Conservation (phyloP, 2,113 vertebrate species). For the Bombycilla garrulus region DNA sequence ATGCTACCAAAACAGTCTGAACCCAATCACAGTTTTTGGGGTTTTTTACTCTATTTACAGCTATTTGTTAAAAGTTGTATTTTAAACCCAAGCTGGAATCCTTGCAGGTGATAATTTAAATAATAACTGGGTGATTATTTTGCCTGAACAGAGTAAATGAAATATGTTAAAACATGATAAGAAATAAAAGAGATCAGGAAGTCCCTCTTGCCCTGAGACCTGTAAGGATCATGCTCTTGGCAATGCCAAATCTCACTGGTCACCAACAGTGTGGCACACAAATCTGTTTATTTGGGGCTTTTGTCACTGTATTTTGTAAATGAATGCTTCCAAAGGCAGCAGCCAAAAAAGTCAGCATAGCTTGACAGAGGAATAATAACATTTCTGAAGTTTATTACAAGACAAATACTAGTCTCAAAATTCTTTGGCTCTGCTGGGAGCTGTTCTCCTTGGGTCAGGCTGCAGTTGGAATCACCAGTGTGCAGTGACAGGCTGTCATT, state of each 20-base stretch:
- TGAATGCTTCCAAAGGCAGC: background rate
- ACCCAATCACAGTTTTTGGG: background rate
- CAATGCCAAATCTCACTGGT: background rate
- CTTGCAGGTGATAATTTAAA: background rate
- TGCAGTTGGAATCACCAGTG: background rate
- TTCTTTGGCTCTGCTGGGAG: background rate
- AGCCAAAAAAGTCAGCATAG: background rate
- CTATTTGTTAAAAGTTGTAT: background rate
- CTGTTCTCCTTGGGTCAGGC: background rate
- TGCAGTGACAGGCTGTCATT: background rate
- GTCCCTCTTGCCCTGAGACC: background rate
- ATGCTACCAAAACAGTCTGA: background rate
- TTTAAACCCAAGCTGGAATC: background rate
- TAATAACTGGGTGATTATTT: too few species aligned
- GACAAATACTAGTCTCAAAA: background rate
- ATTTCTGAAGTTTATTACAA: background rate
- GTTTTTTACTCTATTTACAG: background rate
- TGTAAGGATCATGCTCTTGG: background rate
- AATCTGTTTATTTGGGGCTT: background rate
- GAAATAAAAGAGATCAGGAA: background rate
- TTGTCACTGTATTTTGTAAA: background rate
- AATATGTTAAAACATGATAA: background rate
- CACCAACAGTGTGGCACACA: background rate
- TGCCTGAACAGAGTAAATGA: background rate
- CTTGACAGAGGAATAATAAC: background rate